Evolutionary conservation across 2,113 vertebrate species (phyloP).

Genomic region (Pedionomus torquatus): DNA sequence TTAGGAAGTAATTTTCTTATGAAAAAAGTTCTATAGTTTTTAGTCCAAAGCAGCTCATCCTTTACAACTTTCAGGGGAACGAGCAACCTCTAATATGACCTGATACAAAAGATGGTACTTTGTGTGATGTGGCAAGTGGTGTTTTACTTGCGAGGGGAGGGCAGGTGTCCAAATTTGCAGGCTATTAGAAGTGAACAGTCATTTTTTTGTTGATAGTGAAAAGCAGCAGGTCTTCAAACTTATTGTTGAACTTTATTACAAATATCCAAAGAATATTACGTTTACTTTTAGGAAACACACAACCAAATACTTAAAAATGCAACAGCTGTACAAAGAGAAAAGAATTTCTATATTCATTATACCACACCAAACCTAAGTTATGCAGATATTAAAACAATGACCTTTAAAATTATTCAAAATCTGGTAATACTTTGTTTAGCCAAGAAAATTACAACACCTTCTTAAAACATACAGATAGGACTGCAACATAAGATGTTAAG

Average conservation of each 20-base stretch:
- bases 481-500: not conserved
- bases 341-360: not conserved
- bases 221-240: not conserved
- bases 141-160: not conserved
- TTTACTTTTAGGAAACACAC: not conserved
- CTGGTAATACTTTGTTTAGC: not conserved
- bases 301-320: not conserved
- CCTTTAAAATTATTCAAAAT: not conserved
- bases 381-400: not conserved
- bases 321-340: not conserved
- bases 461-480: not conserved
- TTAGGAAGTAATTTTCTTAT: not conserved
- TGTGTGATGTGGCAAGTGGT: not conserved
- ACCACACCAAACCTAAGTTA: not conserved
- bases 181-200: not conserved
- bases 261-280: not conserved
- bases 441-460: not conserved
- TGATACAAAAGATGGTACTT: not conserved
- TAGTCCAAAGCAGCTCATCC: not conserved
- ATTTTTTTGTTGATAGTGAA: not conserved
- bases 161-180: not conserved
- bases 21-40: not conserved
- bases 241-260: not conserved
- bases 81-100: not conserved
- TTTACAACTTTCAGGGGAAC: not conserved